Conservation (phyloP, 2,888 invertebrate genomes). For the Nasonovia ribisnigri region DNA sequence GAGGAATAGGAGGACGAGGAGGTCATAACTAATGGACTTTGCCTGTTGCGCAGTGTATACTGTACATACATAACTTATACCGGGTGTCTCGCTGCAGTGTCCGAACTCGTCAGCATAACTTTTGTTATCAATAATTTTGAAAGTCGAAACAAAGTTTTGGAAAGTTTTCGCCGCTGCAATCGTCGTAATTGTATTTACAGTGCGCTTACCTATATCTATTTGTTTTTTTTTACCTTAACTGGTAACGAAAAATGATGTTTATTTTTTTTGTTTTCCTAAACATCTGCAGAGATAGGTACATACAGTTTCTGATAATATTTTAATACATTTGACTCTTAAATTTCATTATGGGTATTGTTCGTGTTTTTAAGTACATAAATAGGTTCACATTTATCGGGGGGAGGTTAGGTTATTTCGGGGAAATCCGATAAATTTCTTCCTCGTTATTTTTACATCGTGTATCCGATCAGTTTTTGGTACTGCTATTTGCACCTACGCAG, state of each 20-base stretch:
- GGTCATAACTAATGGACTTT: slow-evolving; percentile 40
- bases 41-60: neutral
- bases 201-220: neutral
- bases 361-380: neutral
- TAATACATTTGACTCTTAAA: neutral
- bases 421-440: neutral
- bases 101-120: neutral
- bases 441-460: neutral
- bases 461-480: neutral
- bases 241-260: neutral
- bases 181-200: neutral
- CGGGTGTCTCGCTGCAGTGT: neutral
- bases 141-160: neutral
- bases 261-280: neutral
- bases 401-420: neutral
- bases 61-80: neutral
- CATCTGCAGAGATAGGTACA: neutral
- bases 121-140: neutral
- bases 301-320: neutral
- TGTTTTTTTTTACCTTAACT: neutral
- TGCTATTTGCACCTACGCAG: neutral
- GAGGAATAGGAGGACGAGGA: neutral
- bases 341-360: neutral
- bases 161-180: neutral
- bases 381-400: neutral